Conservation (phyloP, 2,888 invertebrate genomes). For the Scotopteryx bipunctaria region DNA sequence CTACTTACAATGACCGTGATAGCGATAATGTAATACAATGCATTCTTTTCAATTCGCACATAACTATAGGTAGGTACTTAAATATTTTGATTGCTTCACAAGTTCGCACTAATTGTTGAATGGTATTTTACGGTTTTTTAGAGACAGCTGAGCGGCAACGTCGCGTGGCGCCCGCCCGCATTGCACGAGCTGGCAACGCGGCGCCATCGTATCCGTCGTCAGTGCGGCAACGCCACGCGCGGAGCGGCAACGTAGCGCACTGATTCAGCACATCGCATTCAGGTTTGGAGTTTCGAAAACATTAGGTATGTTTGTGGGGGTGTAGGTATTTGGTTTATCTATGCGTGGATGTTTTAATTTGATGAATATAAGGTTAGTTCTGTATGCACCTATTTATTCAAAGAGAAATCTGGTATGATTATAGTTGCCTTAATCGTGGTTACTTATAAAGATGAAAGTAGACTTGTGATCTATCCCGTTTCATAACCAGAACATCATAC, state of each 20-base stretch:
- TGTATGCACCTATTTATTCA: no score
- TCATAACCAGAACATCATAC: no score
- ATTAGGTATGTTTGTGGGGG: neutral
- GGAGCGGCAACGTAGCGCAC: conserved; percentile 70
- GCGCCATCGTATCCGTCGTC: conserved; percentile 60
- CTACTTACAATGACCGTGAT: conserved; percentile 20
- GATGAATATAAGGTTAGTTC: neutral
- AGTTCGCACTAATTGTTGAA: conserved; percentile 59
- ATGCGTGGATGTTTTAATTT: neutral
- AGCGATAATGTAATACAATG: conserved; percentile 24
- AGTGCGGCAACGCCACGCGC: conserved; percentile 59
- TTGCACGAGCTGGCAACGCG: conserved; percentile 72
- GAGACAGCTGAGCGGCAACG: conserved; percentile 61
- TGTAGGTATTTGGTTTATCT: neutral
- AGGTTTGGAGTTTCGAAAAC: conserved; percentile 16
- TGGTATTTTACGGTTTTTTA: conserved; percentile 67
- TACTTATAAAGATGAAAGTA: no score
- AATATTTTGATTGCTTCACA: conserved; percentile 48
- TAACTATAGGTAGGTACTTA: no score
- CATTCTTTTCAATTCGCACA: conserved; percentile 45
- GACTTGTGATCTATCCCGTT: no score
- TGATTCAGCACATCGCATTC: conserved; percentile 74
- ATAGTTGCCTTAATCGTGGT: no score
- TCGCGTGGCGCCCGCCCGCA: conserved; percentile 65
- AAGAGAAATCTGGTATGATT: no score